Percentiles rank a stretch among this genome's conserved stretches.
These are phyloP conservation scores for Smittia sp. DNA, from an alignment of 2,888 invertebrate species.

Conservation along the genomic window DNA sequence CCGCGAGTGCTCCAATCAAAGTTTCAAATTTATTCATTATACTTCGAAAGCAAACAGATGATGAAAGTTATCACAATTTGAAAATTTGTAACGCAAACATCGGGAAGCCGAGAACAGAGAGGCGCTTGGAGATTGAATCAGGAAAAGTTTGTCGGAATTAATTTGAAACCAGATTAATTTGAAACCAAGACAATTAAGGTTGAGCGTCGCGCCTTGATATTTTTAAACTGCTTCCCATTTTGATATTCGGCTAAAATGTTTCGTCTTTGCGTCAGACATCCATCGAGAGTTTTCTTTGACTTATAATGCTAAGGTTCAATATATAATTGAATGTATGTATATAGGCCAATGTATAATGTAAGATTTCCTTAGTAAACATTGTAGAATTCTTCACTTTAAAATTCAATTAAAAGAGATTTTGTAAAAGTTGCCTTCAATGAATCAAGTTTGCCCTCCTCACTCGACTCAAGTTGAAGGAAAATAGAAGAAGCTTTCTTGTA, in stretches of 20 bases:
- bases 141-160: too few species aligned
- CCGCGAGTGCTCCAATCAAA: too few species aligned
- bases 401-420: constrained; percentile 29
- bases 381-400: constrained; percentile 25
- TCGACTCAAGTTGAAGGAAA: background rate
- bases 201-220: too few species aligned
- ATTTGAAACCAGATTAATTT: too few species aligned
- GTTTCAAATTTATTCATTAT: too few species aligned
- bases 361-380: constrained; percentile 7
- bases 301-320: constrained; percentile 1
- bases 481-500: background rate
- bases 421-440: constrained; percentile 10
- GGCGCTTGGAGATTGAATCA: too few species aligned
- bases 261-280: background rate
- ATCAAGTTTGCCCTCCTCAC: background rate
- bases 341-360: constrained; percentile 40
- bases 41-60: too few species aligned
- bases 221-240: background rate
- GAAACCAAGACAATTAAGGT: too few species aligned
- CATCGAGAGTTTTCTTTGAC: background rate
- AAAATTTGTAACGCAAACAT: too few species aligned
- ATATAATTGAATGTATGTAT: constrained; percentile 16
- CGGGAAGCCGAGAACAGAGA: too few species aligned
- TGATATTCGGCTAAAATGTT: background rate
- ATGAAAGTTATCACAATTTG: too few species aligned